Evolutionary conservation across 2,797 vertebrate species (phyloP), one percentile per base, ranked within the genome.

Genomic region (Coregonus ussuriensis): DNA sequence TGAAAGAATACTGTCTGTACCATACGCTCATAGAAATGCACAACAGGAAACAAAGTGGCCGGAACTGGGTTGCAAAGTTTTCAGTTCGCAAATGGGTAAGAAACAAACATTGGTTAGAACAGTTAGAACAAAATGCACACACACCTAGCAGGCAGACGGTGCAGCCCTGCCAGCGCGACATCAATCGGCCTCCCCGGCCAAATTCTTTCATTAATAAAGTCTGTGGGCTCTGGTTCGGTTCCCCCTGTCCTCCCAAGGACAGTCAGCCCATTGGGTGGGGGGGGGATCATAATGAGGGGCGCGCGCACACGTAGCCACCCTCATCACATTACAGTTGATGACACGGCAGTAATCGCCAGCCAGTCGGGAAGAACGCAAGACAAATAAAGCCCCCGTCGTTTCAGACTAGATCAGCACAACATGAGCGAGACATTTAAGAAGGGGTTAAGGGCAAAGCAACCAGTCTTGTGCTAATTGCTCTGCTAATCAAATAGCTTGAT

Each of bases 321-420:
- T 68, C 66, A 68, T 68, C 66, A 68, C 66, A 68, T 68, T 68
- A 68, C 66, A 68, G 31, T 16, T 16, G 66, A 37, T 37, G 33
- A 68, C 66, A 68, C 66, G 37, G 66, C 66, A 68, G 66, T 68
- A 21, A 21, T 21, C 21, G 21, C 21, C 21, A 21, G 21, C 21
- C 21, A 21, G 21, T 21, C n/a, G 11, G 69, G 18, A 18, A 59
- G 41, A 11, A 47, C 0, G 9, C 9, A 37, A 35, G 29, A 31
- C 31, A 35, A 68, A 9, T 15, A 37, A 15, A 33, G 29, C 31
- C 35, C 66, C 63, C 25, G 31, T 35, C 4, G 31, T 33, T 68
- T 68, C 33, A 31, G 3, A 16, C 16, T 29, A 31, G 15, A n/a
- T 16, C 21, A 33, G 35, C 31, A 67, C 11, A 16, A 68, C 13